A percentile compares a stretch with the other conserved stretches of the same genome.
Conservation (phyloP, 2,888 invertebrate genomes). For the Aleiodes alternator region DNA sequence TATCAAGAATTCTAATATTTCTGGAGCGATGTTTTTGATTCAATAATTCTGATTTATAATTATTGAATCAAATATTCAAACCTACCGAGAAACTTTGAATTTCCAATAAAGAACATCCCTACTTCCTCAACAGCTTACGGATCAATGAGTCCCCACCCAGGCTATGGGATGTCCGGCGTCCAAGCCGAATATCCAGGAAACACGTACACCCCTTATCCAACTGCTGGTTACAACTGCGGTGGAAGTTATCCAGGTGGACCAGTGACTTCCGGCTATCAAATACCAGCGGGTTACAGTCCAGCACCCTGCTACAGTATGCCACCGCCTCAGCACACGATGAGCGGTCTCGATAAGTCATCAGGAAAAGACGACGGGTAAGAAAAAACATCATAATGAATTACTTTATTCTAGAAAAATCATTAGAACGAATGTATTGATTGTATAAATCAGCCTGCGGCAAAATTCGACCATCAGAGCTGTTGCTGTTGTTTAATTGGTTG, state of each 20-base stretch:
- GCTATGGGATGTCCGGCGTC: conserved; percentile 85
- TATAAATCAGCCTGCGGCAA: too few species aligned
- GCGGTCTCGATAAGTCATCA: conserved; percentile 78
- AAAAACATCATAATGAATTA: background rate
- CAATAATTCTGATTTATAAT: too few species aligned
- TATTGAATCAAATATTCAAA: too few species aligned
- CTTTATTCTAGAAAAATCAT: too few species aligned
- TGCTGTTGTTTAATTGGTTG: too few species aligned
- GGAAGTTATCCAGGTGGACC: conserved; percentile 76
- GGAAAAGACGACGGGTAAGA: conserved; percentile 84
- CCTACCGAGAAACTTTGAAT: background rate
- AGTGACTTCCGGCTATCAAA: conserved; percentile 79
- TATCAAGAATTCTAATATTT: too few species aligned
- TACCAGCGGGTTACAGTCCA: conserved; percentile 84
- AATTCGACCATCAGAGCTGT: too few species aligned
- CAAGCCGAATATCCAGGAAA: conserved; percentile 89
- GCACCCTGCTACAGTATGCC: conserved; percentile 92
- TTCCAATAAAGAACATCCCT: background rate
- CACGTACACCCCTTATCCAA: conserved; percentile 83
- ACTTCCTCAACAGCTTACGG: conserved; percentile 82
- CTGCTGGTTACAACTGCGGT: conserved; percentile 79
- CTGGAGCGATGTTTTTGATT: too few species aligned
- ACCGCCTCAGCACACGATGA: conserved; percentile 82
- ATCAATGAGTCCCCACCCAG: conserved; percentile 90
- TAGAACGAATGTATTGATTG: too few species aligned